Base-by-base conservation (phyloP, 2,113 vertebrate species). In the Dolichotis patagonum region DNA sequence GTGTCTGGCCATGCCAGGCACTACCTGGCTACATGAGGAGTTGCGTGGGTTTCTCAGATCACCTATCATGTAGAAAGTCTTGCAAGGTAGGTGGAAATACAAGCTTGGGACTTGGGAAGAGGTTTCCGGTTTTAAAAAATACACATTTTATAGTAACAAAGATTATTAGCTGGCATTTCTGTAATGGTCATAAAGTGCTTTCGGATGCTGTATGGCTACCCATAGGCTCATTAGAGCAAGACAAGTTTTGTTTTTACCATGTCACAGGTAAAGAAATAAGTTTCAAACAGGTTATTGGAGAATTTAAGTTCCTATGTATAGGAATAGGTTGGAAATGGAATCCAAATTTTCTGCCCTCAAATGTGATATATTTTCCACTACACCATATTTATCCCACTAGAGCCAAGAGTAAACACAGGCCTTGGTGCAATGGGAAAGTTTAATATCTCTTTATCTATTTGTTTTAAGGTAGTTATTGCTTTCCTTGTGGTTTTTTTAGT, bases 401-500 rank as follows among this genome's bases (percentile, higher is more conserved):
- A 35, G 85, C 32, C 52, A 19, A 65, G 35, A 54, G 19, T 11
- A 43, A 86, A 41, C 26, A 43, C 65, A 78, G 22, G 22, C 3
- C 28, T n/a, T 41, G 16, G 4, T 22, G 22, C 65, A 41, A 52
- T 43, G 69, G 49, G 77, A 58, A 94, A 71, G 46, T n/a, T 65
- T 26, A 56, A 54, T 22, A 84, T 19, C 54, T 77, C 81, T 67
- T 94, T 14, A 67, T 73, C 30, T 69, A 46, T 67, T 88, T 65
- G 78, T 52, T 94, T 80, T 67, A 56, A 77, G 85, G 41, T 77
- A 43, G 32, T 71, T 24, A 0, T 0, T 52, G 87, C n/a, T 49
- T 52, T 93, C 56, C 67, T 35, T 56, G 43, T 58, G 65, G 91
- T 75, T 88, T 84, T 78, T 63, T 85, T 88, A 77, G 80, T 75